These are phyloP conservation scores for Epizoanthus fatuus DNA, from an alignment of 92 coral and sea anemone species.

Conservation along the genomic window DNA sequence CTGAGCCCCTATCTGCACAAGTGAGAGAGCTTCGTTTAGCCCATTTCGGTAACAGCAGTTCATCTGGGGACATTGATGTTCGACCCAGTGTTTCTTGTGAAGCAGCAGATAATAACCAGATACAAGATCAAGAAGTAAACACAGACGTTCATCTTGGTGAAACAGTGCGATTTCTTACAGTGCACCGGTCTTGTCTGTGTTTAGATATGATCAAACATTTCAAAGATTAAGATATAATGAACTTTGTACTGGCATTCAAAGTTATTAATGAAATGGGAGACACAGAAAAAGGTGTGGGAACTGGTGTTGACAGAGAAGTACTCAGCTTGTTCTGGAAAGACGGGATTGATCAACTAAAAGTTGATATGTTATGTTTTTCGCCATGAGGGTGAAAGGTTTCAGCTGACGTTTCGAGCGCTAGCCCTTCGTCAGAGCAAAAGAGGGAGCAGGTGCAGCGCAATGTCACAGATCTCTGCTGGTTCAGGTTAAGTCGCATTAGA, in stretches of 20 bases:
- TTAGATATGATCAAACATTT: constrained; percentile 9
- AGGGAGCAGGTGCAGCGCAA: too few species aligned
- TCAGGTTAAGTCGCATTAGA: too few species aligned
- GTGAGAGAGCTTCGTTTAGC: not conserved
- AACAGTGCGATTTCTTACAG: not conserved
- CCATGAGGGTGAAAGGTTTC: too few species aligned
- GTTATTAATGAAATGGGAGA: constrained; percentile 64
- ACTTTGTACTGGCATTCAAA: constrained; percentile 28
- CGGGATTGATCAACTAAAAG: too few species aligned
- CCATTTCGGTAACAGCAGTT: not conserved
- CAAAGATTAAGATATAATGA: not conserved
- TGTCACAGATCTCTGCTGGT: too few species aligned
- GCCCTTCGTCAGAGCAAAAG: too few species aligned
- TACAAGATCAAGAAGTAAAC: constrained; percentile 9
- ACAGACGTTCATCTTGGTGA: not conserved
- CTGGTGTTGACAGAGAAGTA: constrained; percentile 50
- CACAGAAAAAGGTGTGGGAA: constrained; percentile 49
- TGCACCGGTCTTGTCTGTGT: constrained; percentile 32
- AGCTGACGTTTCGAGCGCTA: too few species aligned
- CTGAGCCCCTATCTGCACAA: not conserved
- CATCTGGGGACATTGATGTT: not conserved
- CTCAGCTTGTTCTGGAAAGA: constrained; percentile 39
- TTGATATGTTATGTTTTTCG: too few species aligned
- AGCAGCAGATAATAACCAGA: not conserved
- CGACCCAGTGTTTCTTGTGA: not conserved